phyloP scores from a whole-genome alignment of 2,888 invertebrate species.

The Chaetogeoica ovagalla region DNA sequence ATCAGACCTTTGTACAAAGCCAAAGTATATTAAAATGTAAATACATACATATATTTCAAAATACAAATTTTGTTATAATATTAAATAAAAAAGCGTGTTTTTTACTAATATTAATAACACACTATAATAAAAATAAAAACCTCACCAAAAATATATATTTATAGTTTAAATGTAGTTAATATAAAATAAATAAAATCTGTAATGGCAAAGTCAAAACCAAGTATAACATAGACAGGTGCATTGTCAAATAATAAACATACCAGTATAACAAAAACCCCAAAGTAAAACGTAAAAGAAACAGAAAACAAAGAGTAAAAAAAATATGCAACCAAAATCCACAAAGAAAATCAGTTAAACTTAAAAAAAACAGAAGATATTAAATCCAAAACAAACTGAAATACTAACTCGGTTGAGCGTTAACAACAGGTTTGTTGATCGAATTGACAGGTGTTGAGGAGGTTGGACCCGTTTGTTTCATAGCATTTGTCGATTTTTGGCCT shows the following conservation, averaged over 20 bases:
- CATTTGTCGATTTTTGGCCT: slow-evolving; percentile 46
- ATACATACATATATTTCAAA: background rate
- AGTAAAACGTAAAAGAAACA: background rate
- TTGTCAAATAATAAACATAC: slow-evolving; percentile 2
- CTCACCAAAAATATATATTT: background rate
- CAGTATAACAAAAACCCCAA: background rate
- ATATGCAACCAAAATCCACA: slow-evolving; percentile 42
- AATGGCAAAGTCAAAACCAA: background rate
- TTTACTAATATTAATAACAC: background rate
- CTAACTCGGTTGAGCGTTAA: slow-evolving; percentile 47
- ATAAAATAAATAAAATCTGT: slow-evolving; percentile 9
- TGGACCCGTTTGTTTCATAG: slow-evolving; percentile 42
- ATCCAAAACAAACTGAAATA: slow-evolving; percentile 28
- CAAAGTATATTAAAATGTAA: background rate
- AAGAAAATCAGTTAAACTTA: slow-evolving; percentile 6
- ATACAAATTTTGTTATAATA: background rate
- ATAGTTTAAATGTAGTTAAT: background rate
- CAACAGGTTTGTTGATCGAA: slow-evolving; percentile 49
- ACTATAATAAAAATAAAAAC: background rate
- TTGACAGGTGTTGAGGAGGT: slow-evolving; percentile 39
- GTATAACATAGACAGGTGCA: background rate
- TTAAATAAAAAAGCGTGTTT: background rate
- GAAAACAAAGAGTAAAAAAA: background rate
- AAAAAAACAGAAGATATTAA: background rate
- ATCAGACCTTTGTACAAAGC: too few species aligned